Evolutionary conservation across 2,888 invertebrate species (phyloP), one percentile per base, ranked within the genome.

Genomic region (Druceiella hillmani): DNA sequence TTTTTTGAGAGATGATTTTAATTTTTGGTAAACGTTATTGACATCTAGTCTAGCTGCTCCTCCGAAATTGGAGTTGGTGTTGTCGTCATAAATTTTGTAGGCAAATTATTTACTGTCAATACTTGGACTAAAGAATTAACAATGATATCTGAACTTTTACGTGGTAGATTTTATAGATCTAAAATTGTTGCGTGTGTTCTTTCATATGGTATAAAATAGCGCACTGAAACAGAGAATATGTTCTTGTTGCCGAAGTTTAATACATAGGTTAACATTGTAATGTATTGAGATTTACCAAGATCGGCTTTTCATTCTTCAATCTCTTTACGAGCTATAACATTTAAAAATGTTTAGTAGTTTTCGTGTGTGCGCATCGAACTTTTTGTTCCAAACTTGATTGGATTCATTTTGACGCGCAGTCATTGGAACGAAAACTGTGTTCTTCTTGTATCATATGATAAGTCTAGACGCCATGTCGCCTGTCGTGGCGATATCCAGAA

Each of bases 161-260:
- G 45, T 29, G 50, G 43, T 44, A 49, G 47, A 25, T 49, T 47
- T 47, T 40, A 49, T 11, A 49, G 2, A 12, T 52, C 48, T 46
- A 52, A 49, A 47, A 51, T 45, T 41, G 50, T 52, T 13, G 49
- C 47, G 48, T 53, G 39, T 38, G 49, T 47, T 36, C 50, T 49
- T 47, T 14, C 46, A 44, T 49, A 47, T 24, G 47, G 47, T 48
- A 41, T 33, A 48, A 49, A 51, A 50, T 42, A 47, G 12, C 44
- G 49, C 36, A 51, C 44, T 33, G 48, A 6, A 47, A 54, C 27
- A 25, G 55, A 54, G 27, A 41, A 56, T 49, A 56, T 42, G 51
- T 58, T 58, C 26, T 43, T 50, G 35, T 39, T 37, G 37, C 49
- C 49, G 39, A 55, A 51, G 43, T 56, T 55, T 49, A 52, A 57